A percentile compares a stretch with the other conserved stretches of the same genome.
Conservation (phyloP, 2,797 vertebrate genomes). For the Peromyscus melanophrys region DNA sequence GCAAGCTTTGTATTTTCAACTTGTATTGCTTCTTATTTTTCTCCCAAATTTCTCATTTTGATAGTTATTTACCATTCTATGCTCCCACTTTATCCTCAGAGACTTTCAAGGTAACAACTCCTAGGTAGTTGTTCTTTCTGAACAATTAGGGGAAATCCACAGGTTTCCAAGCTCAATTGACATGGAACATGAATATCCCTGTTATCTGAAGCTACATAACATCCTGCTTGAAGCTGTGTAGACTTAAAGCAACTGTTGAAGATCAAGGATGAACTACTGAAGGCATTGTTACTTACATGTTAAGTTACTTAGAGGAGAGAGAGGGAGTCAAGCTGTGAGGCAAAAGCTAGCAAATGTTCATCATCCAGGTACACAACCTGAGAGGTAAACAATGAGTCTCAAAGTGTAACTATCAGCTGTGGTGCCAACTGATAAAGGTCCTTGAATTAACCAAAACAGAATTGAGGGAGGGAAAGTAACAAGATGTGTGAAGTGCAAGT, state of each 20-base stretch:
- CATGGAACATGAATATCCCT: not conserved
- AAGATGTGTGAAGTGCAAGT: not conserved
- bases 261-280: not conserved
- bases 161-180: not conserved
- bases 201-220: not conserved
- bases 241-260: not conserved
- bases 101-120: not conserved
- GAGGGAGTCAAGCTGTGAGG: not conserved
- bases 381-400: not conserved
- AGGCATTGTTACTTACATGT: not conserved
- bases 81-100: not conserved
- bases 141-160: not conserved
- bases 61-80: not conserved
- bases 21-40: not conserved
- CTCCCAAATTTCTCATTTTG: not conserved
- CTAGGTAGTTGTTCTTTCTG: not conserved
- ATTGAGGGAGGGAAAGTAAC: not conserved
- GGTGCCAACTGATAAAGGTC: not conserved
- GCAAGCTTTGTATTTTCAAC: not conserved
- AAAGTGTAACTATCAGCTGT: not conserved
- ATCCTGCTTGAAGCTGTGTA: not conserved
- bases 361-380: not conserved
- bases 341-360: not conserved
- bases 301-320: not conserved
- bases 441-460: not conserved